Evolutionary conservation across 1,140 invertebrate species (phyloP).

Genomic region (Heterodera schachtii): DNA sequence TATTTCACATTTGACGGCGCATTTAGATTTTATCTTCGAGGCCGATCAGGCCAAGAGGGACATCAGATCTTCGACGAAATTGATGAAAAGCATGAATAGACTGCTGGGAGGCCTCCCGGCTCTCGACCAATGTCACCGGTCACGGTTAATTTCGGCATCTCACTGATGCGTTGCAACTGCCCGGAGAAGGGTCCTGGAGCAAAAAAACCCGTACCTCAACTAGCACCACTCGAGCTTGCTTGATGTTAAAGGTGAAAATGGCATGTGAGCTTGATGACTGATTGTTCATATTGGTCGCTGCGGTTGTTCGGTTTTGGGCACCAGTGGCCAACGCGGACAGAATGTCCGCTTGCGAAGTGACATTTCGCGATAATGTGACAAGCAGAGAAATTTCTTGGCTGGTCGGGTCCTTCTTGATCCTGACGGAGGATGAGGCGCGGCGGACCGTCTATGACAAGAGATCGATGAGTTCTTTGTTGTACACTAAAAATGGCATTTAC

Average conservation of each 20-base stretch:
- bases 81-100: too few species aligned
- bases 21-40: too few species aligned
- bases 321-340: slow-evolving; percentile 54
- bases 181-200: too few species aligned
- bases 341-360: slow-evolving; percentile 42
- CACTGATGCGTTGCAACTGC: too few species aligned
- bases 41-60: too few species aligned
- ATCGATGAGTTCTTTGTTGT: slow-evolving; percentile 69
- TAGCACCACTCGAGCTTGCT: slow-evolving; percentile 43
- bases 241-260: slow-evolving; percentile 75
- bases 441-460: slow-evolving; percentile 66
- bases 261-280: slow-evolving; percentile 92
- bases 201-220: slow-evolving; percentile 36
- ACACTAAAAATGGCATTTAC: too few species aligned
- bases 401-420: slow-evolving; percentile 85
- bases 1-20: too few species aligned
- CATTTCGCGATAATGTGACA: slow-evolving; percentile 78
- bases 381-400: slow-evolving; percentile 84
- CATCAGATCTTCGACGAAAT: too few species aligned
- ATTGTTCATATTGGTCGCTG: slow-evolving; percentile 91
- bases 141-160: too few species aligned
- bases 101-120: too few species aligned
- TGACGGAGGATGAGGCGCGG: slow-evolving; percentile 72
- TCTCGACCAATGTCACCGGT: too few species aligned
- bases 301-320: slow-evolving; percentile 67